Conservation (phyloP, 2,113 vertebrate genomes). For the Athene noctua region DNA sequence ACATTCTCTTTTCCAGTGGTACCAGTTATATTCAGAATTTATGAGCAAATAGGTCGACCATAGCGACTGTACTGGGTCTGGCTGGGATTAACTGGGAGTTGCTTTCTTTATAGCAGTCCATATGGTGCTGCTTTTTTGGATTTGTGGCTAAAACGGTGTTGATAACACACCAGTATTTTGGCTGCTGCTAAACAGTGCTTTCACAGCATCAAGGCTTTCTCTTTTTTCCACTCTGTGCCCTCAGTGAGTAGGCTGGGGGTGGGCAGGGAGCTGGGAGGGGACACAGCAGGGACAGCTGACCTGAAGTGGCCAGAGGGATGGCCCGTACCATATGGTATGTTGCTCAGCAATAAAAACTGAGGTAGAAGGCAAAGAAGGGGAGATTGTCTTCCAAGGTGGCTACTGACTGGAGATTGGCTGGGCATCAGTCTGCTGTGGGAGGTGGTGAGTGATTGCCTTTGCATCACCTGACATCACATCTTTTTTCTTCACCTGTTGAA, state of each 20-base stretch:
- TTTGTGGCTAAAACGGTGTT: not conserved
- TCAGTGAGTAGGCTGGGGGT: not conserved
- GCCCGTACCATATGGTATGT: fast-evolving
- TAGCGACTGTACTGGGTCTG: not conserved
- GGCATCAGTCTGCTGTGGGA: not conserved
- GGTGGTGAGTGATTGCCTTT: not conserved
- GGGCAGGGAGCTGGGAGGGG: not conserved
- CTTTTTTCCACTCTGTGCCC: not conserved
- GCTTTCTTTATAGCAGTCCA: not conserved
- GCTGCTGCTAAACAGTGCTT: not conserved
- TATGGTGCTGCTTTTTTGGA: not conserved
- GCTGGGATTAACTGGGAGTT: not conserved
- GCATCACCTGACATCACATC: not conserved
- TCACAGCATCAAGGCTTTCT: not conserved
- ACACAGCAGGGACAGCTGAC: not conserved
- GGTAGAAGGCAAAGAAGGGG: not conserved
- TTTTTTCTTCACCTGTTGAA: not conserved
- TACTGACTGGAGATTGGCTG: not conserved
- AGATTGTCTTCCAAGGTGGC: not conserved
- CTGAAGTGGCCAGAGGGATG: not conserved
- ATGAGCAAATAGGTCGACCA: not conserved
- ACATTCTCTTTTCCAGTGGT: not conserved
- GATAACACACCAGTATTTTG: not conserved
- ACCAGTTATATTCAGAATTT: not conserved
- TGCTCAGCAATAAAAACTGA: not conserved